These are phyloP conservation scores for Halcyon senegalensis DNA, from an alignment of 2,113 vertebrate genomes.

Conservation along the genomic window DNA sequence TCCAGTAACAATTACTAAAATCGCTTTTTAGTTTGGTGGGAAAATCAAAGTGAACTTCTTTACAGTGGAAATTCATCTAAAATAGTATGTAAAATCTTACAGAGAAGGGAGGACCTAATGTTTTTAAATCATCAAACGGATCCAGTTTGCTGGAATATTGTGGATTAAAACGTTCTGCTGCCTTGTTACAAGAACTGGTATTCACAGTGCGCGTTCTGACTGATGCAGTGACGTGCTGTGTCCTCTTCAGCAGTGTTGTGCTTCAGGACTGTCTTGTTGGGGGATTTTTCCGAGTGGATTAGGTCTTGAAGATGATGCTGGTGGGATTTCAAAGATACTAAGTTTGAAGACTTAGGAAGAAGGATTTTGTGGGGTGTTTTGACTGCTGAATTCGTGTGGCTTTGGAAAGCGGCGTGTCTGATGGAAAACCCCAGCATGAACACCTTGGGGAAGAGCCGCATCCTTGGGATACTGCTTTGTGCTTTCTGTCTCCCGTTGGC, in stretches of 20 bases:
- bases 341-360: not conserved
- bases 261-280: not conserved
- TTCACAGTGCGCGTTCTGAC: rapidly evolving
- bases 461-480: not conserved
- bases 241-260: not conserved
- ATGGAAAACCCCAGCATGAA: not conserved
- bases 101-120: not conserved
- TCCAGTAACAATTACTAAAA: not conserved
- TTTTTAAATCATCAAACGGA: too few relatives aligned
- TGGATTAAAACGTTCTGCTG: not conserved
- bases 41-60: not conserved
- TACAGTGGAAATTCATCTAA: not conserved
- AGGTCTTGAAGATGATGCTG: not conserved
- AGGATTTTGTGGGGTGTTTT: not conserved
- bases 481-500: not conserved
- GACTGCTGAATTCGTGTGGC: not conserved
- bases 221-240: rapidly evolving
- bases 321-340: not conserved
- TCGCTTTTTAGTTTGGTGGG: not conserved
- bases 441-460: not conserved
- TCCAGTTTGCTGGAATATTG: not conserved
- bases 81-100: not conserved
- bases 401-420: not conserved
- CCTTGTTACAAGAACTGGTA: not conserved
- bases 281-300: not conserved